Evolutionary conservation across 2,113 vertebrate species (phyloP), one percentile per base, ranked within the genome.

Genomic region (Gobiocypris rarus): DNA sequence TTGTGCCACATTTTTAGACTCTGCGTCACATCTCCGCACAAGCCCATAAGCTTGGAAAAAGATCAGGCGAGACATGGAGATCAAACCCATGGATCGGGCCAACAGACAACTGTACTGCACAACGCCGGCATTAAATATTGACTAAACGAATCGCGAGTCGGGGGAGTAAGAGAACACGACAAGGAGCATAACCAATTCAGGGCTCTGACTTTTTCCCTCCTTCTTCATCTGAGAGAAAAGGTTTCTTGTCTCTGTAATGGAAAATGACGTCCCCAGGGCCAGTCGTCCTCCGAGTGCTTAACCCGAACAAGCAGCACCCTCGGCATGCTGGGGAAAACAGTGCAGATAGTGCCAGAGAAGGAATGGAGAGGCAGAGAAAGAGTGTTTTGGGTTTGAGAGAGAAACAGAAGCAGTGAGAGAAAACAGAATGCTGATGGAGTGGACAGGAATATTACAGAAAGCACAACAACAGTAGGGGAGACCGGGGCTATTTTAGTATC

Each of bases 191-290:
- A 88, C 88, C 86, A 85, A 84, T 90, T 85, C 80, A 86, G 74
- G 83, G 84, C 78, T 88, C 75, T 75, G 56, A 82, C 65, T 83
- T 43, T 81, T 86, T 63, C 65, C 69, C 38, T 56, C 41, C 38
- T 81, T 85, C 48, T 88, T 89, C 58, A 84, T 85, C 77, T 84
- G 65, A 87, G 86, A 88, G 78, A 80, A 81, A 88, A 85, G 86
- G 78, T 83, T 88, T 86, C 71, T 87, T 83, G 83, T 90, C 86
- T 89, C 69, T 87, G 78, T 88, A 89, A 88, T 86, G 82, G 88
- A 89, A 88, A 84, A 86, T 88, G 84, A 86, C 26, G 75, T 86
- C 89, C 87, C 82, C 22, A 74, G 89, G 85, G 89, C 45, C 74
- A 74, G 69, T 65, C 61, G 79, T 81, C 85, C 65, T 87, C 85